Evolutionary conservation across 2,888 invertebrate genomes (phyloP), one percentile per base, ranked within the genome.

Genomic region (Eupithecia subumbrata): DNA sequence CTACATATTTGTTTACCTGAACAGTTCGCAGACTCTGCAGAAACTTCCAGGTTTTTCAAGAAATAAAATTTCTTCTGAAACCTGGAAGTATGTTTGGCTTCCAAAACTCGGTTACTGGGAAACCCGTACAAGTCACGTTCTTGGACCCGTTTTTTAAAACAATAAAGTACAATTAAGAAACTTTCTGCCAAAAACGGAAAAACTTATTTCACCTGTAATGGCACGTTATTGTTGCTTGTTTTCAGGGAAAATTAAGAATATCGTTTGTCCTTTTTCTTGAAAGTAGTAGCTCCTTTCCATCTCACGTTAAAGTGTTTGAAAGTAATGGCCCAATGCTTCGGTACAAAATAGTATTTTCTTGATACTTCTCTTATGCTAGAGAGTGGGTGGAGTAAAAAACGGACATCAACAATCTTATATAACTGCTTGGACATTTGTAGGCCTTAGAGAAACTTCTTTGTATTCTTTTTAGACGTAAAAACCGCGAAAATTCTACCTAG

Each of bases 291-390:
- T 5, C 43, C 68, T 68, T 68, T 43, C 63, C 67, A 43, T 43
- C n/a, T 14, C 43, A 22, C 67, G 67, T 40, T 48, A 40, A 40
- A 71, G 45, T 71, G 71, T 71, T 63, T 45, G 18, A 69, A 34
- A 52, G 52, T 70, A 37, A 52, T 56, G 34, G 22, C 43, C 11
- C 16, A 30, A 1, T 25, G 22, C 9, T 30, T 43, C 22, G 14
- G 25, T 68, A 7, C 43, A 45, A 68, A 40, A 68, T 52, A 8
- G 48, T n/a, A 52, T 52, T n/a, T 52, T 52, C n/a, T 52, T 52
- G n/a, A 52, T n/a, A 52, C n/a, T 18, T 52, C n/a, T n/a, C 48
- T 7, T 52, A n/a, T 52, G 18, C 2, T 18, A 52, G n/a, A 18
- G 45, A 45, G 45, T 45, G 45, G 45, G 7, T 45, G 45, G 5